Evolutionary conservation across 2,113 vertebrate species (phyloP).

Genomic region (Thermophis baileyi): DNA sequence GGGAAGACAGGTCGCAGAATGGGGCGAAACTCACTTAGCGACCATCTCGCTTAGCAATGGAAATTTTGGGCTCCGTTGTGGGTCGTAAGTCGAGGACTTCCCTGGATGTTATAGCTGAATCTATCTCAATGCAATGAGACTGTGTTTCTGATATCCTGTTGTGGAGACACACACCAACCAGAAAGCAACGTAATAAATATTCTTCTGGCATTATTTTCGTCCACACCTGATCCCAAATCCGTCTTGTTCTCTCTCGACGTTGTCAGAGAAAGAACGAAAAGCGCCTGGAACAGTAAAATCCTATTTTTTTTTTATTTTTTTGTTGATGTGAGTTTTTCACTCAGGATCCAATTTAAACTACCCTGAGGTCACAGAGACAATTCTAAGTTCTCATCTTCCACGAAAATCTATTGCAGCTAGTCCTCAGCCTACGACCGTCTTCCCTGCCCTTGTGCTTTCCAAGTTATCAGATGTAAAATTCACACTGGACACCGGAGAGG

Average conservation of each 20-base stretch:
- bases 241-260: neutral
- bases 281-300: neutral
- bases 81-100: neutral
- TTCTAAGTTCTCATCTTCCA: neutral
- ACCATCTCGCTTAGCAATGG: neutral
- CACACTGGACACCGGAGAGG: neutral
- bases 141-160: neutral
- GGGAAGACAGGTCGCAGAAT: neutral
- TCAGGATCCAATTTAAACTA: neutral
- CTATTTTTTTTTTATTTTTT: too few species aligned
- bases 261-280: neutral
- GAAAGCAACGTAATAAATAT: neutral
- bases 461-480: neutral
- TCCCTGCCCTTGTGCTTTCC: too few species aligned
- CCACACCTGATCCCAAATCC: neutral
- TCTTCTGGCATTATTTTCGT: neutral
- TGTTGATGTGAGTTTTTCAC: neutral
- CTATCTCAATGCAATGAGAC: neutral
- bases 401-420: neutral
- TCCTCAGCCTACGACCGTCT: neutral
- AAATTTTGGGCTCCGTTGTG: too few species aligned
- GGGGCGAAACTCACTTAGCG: neutral
- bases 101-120: neutral
- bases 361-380: neutral
- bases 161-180: neutral